Base-by-base conservation (phyloP, 2,888 invertebrate genomes). In the Oscheius sp. region DNA sequence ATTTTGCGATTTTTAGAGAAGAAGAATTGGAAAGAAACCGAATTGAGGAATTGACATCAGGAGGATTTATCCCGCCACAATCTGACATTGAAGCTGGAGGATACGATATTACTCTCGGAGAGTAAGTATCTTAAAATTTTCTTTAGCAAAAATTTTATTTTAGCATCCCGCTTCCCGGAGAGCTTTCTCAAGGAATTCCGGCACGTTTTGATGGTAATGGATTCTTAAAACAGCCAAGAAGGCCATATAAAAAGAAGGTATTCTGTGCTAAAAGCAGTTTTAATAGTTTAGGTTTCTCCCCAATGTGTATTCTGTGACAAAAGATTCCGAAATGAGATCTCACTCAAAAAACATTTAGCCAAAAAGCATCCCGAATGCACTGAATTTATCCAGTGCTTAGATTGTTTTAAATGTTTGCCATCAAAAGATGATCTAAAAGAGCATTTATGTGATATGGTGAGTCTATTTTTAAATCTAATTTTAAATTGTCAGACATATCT, bases 271-370 rank as follows among this genome's bases (percentile, higher is more conserved):
- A 69, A 15, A 73, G 15, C 45, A 46, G 23, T 6, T 45, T 15
- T 10, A 20, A 25, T 3, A 29, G 31, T 73, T 48, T 52, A 73
- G 79, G 69, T 85, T 5, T 85, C 84, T 4, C 86, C 87, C 10
- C 86, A 86, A 67, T 87, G 86, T 66, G 83, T 86, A 12, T 86
- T 86, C 71, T 86, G 86, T 66, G 86, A 86, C 71, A 86, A 86
- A 70, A 80, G 86, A 12, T 86, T 83, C 71, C 77, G 86, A 17
- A 87, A 86, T 69, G 86, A 86, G 63, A 74, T 81, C 52, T 84
- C 85, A 3, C 78, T 87, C 34, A 82, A 81, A 68, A 86, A 83
- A 58, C 86, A 86, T 53, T 57, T 78, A 27, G 23, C 37, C 0
- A 75, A 75, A 33, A 71, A 87, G 66, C 87, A 86, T 71, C 76